phyloP scores from a whole-genome alignment of 2,113 vertebrate species.

The Daboia siamensis region DNA sequence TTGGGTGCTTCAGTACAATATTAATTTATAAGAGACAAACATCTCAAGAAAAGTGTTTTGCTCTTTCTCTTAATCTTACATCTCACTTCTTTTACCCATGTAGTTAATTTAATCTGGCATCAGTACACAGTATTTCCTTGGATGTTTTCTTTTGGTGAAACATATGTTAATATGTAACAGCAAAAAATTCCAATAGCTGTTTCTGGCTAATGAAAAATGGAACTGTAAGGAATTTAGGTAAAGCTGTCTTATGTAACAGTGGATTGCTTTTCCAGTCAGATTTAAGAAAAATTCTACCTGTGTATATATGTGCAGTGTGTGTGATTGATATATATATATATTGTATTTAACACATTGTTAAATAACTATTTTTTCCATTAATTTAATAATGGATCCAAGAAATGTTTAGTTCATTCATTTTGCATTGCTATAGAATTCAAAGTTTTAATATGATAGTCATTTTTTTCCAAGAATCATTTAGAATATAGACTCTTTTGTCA shows the following conservation, averaged over 20 bases:
- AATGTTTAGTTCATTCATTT: neutral
- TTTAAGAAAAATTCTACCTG: neutral
- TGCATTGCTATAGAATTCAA: neutral
- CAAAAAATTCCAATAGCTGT: neutral
- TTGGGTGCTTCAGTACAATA: conserved; percentile 35
- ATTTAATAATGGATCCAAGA: neutral
- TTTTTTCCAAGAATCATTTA: neutral
- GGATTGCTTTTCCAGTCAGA: conserved; percentile 19
- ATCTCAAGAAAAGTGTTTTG: neutral
- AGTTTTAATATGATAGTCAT: neutral
- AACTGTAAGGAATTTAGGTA: conserved; percentile 14
- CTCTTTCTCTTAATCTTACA: neutral
- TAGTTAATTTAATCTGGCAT: conserved; percentile 19
- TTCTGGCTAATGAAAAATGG: conserved; percentile 31
- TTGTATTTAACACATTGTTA: neutral
- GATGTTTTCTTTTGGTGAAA: conserved; percentile 42
- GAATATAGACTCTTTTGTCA: neutral
- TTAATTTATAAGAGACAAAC: neutral
- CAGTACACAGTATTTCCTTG: conserved; percentile 15
- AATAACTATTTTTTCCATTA: neutral
- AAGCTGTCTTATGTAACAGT: conserved; percentile 12
- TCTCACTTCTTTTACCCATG: conserved; percentile 24
- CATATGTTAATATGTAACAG: conserved; percentile 50
- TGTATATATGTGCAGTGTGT: neutral
- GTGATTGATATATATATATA: neutral